These are phyloP conservation scores for Thymelicus acteon DNA, from an alignment of 2,888 invertebrate genomes.

Conservation along the genomic window DNA sequence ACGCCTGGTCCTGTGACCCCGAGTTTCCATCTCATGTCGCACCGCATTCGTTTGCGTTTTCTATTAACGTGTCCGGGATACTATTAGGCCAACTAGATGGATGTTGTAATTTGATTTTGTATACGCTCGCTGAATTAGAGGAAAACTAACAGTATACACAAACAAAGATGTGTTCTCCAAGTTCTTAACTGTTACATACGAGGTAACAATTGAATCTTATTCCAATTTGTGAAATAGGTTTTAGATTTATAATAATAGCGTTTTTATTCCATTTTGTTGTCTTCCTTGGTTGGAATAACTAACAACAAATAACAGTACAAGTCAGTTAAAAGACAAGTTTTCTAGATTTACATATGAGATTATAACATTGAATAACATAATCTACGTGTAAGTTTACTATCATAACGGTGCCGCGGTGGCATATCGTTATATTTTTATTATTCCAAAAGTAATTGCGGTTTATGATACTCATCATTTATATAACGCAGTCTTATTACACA, in stretches of 20 bases:
- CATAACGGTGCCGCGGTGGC: no score
- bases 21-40: constrained; percentile 64
- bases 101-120: constrained; percentile 73
- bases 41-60: constrained; percentile 74
- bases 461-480: no score
- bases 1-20: constrained; percentile 61
- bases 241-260: not conserved
- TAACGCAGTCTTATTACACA: no score
- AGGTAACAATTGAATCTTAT: constrained; percentile 35
- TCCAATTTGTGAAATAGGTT: constrained; percentile 15
- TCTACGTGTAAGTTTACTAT: no score
- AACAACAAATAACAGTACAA: no score
- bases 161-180: constrained; percentile 42
- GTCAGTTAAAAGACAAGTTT: no score
- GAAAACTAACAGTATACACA: constrained; percentile 51
- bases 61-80: constrained; percentile 74
- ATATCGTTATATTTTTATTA: no score
- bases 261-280: not conserved
- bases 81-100: constrained; percentile 71
- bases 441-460: no score
- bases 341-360: no score
- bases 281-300: no score
- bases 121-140: constrained; percentile 63
- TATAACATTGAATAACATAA: no score
- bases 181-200: constrained; percentile 38